These are phyloP conservation scores for Drosophila lowei DNA, from an alignment of 1,140 invertebrate genomes.

Conservation along the genomic window DNA sequence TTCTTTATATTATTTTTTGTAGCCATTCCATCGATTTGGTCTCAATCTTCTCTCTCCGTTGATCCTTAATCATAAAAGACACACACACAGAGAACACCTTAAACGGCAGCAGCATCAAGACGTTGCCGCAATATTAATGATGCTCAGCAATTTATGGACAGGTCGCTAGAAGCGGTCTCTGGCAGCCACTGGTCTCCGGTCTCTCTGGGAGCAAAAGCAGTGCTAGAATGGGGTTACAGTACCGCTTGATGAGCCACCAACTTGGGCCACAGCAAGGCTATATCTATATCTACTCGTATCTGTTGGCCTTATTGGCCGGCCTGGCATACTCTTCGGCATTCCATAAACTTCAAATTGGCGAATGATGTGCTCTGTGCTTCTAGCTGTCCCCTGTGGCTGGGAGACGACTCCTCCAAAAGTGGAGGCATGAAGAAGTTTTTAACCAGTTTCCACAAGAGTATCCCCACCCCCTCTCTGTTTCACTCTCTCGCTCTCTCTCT, in stretches of 20 bases:
- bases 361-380: constrained; percentile 33
- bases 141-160: constrained; percentile 9
- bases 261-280: constrained; percentile 16
- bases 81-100: neutral
- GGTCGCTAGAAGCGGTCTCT: neutral
- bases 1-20: no score
- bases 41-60: constrained; percentile 3
- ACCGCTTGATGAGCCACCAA: constrained; percentile 36
- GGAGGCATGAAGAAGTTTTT: constrained; percentile 25
- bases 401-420: constrained; percentile 13
- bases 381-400: constrained; percentile 32
- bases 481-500: neutral
- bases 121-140: constrained; percentile 18
- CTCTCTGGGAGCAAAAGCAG: constrained; percentile 17
- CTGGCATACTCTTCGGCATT: constrained; percentile 27
- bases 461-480: neutral
- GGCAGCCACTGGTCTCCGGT: neutral
- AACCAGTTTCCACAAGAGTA: constrained; percentile 32
- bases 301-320: constrained; percentile 29
- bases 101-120: constrained; percentile 6
- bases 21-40: neutral
- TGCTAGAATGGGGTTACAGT: constrained; percentile 29
- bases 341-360: constrained; percentile 25
- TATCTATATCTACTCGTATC: constrained; percentile 5
- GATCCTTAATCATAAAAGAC: constrained; percentile 3